Base-by-base conservation (phyloP, 1,140 invertebrate genomes). In the Cheumatopsyche charites region DNA sequence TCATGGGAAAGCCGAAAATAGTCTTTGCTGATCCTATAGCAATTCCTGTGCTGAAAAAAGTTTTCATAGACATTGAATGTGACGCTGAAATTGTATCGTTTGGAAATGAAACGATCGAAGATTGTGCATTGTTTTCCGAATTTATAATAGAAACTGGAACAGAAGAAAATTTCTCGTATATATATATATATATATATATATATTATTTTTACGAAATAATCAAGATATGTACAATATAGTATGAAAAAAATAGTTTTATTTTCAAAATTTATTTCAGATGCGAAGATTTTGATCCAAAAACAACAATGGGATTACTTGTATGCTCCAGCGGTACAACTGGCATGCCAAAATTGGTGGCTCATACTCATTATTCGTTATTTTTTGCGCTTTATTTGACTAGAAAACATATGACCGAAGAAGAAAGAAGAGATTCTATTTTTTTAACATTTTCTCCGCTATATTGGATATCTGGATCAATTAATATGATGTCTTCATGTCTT, bases 271-370 rank as follows among this genome's bases (percentile, higher is more conserved):
- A n/a, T n/a, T 58, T 23, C 67, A 76, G 72, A 52, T 63, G 42
- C 42, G 52, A 45, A 65, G 75, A 76, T 36, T 72, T 76, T 25
- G 75, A 76, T 62, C 72, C 72, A 41, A 15, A 69, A n/a, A 70
- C 25, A 41, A 73, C 72, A 13, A 66, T 45, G 7, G 63, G 58
- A 12, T 52, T 76, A 49, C 52, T 73, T 29, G 26, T 36, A 15
- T 73, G 72, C 29, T 76, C 75, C 0, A 73, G 75, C 66, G 75
- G 75, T 23, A 73, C 72, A n/a, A 76, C 69, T 5, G 75, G 75
- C 41, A 41, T 73, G 1, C 75, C 72, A 9, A 73, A 73, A 70
- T 69, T 72, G 17, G 70, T 76, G n/a, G 66, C 71, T n/a, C 41
- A 68, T 5, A 49, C 66, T 4, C 75, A 76, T 62, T 66, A 52